Evolutionary conservation across 2,113 vertebrate genomes (phyloP), one percentile per base, ranked within the genome.

Genomic region (Mobula hypostoma): DNA sequence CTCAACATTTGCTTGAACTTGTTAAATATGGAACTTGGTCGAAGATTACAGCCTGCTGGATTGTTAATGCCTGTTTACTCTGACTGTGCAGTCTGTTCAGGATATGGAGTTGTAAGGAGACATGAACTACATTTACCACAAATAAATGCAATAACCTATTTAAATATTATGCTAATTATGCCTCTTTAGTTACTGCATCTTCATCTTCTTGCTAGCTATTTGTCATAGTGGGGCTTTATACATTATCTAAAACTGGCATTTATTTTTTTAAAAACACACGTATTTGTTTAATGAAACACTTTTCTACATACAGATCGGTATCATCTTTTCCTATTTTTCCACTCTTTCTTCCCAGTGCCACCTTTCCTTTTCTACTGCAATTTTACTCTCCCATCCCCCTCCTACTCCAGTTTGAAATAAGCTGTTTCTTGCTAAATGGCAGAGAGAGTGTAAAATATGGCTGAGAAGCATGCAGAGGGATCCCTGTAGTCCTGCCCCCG

Each of bases 401-500:
- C 95, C 95, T 95, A 95, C 95, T 95, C 85, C 0, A 88, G 72
- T 74, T 74, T 72, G 70, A 93, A 74, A 74, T 72, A 93, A 93
- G 91, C 91, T 74, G 32, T 93, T 93, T 76, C 91, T 93, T 93
- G 91, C 70, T 93, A 93, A 93, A 93, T 93, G 91, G 91, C 91
- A 74, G 95, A 95, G 94, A 95, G 96, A 96, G 94, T 95, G 94
- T 97, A 97, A 97, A 97, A 97, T 97, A 97, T 96, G 95, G 95
- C 91, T 61, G 2, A 94, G 96, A 94, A 94, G 96, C 95, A 76
- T 93, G 93, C 36, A 95, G 95, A 96, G 63, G 7, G 88, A 94
- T 97, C 97, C 96, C 97, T 68, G 94, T 12, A 96, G 97, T 95
- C 96, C 94, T 97, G 96, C 96, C 96, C 96, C 97, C 94, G 94